Evolutionary conservation across 2,113 vertebrate genomes (phyloP).

Genomic region (Lamprotornis superbus): DNA sequence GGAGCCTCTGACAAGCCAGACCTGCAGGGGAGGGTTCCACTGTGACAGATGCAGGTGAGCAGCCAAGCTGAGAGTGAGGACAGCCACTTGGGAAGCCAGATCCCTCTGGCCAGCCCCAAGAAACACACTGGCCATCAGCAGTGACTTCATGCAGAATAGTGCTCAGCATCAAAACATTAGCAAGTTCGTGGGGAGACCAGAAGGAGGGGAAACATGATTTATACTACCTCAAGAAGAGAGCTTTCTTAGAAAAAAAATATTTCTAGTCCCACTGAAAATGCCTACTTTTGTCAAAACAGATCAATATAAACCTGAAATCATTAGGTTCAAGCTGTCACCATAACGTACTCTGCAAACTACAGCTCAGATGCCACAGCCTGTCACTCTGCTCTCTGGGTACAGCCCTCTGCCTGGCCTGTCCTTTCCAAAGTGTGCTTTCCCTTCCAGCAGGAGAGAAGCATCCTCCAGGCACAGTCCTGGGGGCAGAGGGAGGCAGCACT

Average conservation of each 20-base stretch:
- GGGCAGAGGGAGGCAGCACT: not conserved
- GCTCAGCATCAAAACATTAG: fast-evolving
- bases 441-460: not conserved
- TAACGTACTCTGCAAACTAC: not conserved
- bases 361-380: not conserved
- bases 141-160: not conserved
- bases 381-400: not conserved
- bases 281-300: not conserved
- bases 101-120: not conserved
- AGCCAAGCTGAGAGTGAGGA: not conserved
- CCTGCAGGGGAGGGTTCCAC: not conserved
- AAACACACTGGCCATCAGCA: fast-evolving
- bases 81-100: not conserved
- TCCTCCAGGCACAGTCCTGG: not conserved
- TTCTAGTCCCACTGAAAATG: not conserved
- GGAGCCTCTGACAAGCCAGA: not conserved
- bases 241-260: not conserved
- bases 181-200: not conserved
- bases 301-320: not conserved
- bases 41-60: not conserved
- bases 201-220: not conserved
- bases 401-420: not conserved
- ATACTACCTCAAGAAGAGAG: not conserved
- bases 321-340: not conserved
- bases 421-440: not conserved